phyloP scores from a whole-genome alignment of 2,888 invertebrate genomes.

The Pogonocherus hispidulus region DNA sequence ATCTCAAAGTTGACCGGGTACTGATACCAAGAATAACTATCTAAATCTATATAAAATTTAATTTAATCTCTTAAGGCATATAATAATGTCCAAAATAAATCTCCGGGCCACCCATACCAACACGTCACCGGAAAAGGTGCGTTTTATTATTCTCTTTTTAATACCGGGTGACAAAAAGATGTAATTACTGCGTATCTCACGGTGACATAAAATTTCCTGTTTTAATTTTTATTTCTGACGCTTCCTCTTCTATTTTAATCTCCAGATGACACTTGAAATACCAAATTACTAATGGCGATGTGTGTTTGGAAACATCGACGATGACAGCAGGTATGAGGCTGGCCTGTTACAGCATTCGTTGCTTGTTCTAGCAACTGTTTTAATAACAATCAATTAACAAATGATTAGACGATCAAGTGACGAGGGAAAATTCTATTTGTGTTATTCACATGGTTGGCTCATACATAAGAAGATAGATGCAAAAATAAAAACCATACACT shows the following conservation, averaged over 20 bases:
- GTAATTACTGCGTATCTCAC: constrained; percentile 32
- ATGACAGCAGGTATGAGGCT: constrained; percentile 15
- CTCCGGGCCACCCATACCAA: constrained; percentile 14
- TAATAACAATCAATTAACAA: background rate
- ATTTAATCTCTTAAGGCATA: too few species aligned
- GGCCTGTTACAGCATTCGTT: too few species aligned
- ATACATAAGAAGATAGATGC: too few species aligned
- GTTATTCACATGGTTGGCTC: background rate
- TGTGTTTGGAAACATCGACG: constrained; percentile 18
- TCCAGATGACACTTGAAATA: constrained; percentile 28
- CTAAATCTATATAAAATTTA: too few species aligned
- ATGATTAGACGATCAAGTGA: background rate
- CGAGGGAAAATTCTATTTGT: background rate
- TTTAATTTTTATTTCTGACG: constrained; percentile 29
- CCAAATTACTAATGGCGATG: background rate
- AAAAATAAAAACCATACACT: too few species aligned
- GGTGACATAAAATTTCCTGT: constrained; percentile 43
- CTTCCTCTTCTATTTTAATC: constrained; percentile 38
- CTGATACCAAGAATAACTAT: too few species aligned
- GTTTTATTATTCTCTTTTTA: constrained; percentile 19
- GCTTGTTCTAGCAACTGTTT: too few species aligned
- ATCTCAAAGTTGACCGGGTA: too few species aligned
- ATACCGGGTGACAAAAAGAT: constrained; percentile 20
- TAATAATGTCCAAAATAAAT: constrained; percentile 27
- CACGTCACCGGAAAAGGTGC: constrained; percentile 11